Evolutionary conservation across 2,113 vertebrate genomes (phyloP).

Genomic region (Ondatra zibethicus): DNA sequence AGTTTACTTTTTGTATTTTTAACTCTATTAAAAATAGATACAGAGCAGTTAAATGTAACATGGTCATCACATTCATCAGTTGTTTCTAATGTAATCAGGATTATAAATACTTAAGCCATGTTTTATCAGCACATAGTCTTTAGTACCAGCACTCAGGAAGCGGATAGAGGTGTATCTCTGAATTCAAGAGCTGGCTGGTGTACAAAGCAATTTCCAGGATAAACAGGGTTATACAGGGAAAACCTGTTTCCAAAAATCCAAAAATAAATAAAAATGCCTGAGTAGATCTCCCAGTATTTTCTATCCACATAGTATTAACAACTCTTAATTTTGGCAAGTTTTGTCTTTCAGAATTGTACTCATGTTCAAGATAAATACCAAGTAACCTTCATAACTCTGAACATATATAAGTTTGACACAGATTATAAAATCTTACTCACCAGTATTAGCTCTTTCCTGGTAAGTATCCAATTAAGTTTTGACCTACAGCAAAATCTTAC

Average conservation of each 20-base stretch:
- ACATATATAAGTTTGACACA: conserved; percentile 30
- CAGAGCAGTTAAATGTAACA: conserved; percentile 8
- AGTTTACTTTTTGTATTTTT: conserved; percentile 20
- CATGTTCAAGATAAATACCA: conserved; percentile 54
- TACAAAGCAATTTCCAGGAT: neutral
- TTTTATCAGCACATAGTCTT: neutral
- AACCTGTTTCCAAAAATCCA: neutral
- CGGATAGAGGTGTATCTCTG: neutral
- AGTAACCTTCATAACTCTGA: conserved; percentile 56
- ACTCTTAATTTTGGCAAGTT: conserved; percentile 14
- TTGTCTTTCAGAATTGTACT: conserved; percentile 24
- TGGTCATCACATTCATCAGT: neutral
- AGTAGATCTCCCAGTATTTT: neutral
- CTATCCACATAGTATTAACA: neutral
- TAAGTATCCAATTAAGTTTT: conserved; percentile 63
- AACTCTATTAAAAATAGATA: conserved; percentile 28
- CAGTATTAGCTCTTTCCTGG: conserved; percentile 33
- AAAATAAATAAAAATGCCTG: conserved; percentile 18
- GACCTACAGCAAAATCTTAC: conserved; percentile 53
- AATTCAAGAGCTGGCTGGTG: neutral
- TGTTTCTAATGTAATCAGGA: conserved; percentile 30
- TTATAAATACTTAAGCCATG: neutral
- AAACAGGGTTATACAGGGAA: neutral
- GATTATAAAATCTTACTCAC: conserved; percentile 63
- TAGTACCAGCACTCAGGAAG: neutral